A percentile compares a stretch with the other conserved stretches of the same genome.
phyloP scores from a whole-genome alignment of 2,888 invertebrate genomes.

The Heliothis peltigera region DNA sequence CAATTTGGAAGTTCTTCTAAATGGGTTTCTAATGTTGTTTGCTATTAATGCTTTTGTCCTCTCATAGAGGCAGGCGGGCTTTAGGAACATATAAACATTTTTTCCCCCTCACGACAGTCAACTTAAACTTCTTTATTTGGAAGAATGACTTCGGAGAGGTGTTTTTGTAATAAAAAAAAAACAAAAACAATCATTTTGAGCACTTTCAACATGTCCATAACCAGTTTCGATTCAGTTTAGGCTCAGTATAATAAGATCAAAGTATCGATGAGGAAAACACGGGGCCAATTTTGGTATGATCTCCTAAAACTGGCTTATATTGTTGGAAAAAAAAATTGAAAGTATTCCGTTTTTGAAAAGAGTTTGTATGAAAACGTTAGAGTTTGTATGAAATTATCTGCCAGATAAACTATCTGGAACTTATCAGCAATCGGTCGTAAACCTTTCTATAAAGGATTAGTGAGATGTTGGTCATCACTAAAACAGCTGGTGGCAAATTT shows the following conservation, averaged over 20 bases:
- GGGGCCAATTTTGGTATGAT: not conserved
- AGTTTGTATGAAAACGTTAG: no score
- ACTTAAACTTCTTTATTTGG: not conserved
- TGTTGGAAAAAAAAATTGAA: not conserved
- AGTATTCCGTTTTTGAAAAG: not conserved
- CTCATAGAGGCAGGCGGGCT: no score
- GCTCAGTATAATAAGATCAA: not conserved
- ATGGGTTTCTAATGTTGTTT: not conserved
- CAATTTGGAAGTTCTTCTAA: slow-evolving; percentile 1
- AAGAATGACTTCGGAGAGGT: not conserved
- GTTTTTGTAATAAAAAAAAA: not conserved
- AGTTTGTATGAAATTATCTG: no score
- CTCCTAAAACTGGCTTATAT: not conserved
- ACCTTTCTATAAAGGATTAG: slow-evolving; percentile 10
- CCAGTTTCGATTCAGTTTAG: not conserved
- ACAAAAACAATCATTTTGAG: not conserved
- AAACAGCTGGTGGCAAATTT: slow-evolving; percentile 4
- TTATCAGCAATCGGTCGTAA: no score
- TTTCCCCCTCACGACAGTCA: no score
- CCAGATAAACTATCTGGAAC: no score
- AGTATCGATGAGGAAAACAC: not conserved
- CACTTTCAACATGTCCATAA: not conserved
- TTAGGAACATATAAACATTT: no score
- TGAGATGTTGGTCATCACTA: slow-evolving; percentile 21
- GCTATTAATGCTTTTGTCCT: not conserved